phyloP scores from a whole-genome alignment of 37 sponge, comb jelly and placozoan genomes.

The Spongilla lacustris region DNA sequence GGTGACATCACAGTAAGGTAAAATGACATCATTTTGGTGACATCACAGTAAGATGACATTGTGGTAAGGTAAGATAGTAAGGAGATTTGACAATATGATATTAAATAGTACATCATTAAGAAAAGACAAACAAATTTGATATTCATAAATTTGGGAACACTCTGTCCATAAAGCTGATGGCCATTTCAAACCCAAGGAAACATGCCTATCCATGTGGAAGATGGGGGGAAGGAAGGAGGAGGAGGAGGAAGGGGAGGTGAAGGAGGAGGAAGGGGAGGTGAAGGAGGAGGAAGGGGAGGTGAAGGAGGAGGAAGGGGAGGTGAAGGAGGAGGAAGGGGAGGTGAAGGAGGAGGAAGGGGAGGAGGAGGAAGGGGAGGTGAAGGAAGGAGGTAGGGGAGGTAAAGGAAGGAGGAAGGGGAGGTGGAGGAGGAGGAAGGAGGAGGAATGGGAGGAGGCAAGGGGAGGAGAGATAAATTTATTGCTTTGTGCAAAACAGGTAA shows the following conservation, averaged over 20 bases:
- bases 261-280: neutral
- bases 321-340: neutral
- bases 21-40: too few relatives aligned
- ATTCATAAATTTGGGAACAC: slow-evolving; percentile 54
- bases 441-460: neutral
- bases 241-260: neutral
- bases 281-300: neutral
- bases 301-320: neutral
- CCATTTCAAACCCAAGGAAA: slow-evolving; percentile 73
- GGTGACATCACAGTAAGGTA: too few relatives aligned
- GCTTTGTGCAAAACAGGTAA: neutral
- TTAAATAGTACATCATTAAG: too few relatives aligned
- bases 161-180: slow-evolving; percentile 54
- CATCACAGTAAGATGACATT: too few relatives aligned
- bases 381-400: neutral
- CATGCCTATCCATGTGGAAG: neutral
- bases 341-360: neutral
- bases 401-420: neutral
- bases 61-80: too few relatives aligned
- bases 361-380: neutral
- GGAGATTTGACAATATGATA: too few relatives aligned
- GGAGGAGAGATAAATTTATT: neutral
- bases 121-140: too few relatives aligned
- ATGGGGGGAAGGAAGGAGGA: neutral
- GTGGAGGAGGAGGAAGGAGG: neutral